These are phyloP conservation scores for Schlechtendalia chinensis DNA, from an alignment of 1,140 invertebrate species.

Conservation along the genomic window DNA sequence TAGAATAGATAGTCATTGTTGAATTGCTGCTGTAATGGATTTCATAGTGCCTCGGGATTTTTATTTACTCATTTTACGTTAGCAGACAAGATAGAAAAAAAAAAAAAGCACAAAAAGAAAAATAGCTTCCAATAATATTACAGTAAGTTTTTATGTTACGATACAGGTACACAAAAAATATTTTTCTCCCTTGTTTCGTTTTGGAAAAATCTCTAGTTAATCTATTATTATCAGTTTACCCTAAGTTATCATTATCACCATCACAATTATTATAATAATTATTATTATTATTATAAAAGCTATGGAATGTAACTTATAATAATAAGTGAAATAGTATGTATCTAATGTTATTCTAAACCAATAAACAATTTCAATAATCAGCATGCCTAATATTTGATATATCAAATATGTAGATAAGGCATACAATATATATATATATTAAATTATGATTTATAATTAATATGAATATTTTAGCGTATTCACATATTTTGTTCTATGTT, in stretches of 20 bases:
- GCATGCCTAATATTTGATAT: no score
- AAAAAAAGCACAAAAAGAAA: background rate
- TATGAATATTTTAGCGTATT: no score
- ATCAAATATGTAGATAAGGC: no score
- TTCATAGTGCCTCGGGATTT: slow-evolving; percentile 33
- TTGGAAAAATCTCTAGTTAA: background rate
- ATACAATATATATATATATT: no score
- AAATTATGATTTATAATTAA: no score
- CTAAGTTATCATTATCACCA: background rate
- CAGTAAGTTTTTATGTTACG: slow-evolving; percentile 23
- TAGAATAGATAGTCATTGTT: slow-evolving; percentile 17
- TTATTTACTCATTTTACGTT: background rate
- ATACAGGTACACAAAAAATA: slow-evolving; percentile 28
- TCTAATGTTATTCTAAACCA: no score
- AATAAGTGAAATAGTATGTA: no score
- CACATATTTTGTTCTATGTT: no score
- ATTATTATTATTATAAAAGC: background rate
- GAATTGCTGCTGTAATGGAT: slow-evolving; percentile 18
- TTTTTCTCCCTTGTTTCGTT: slow-evolving; percentile 1
- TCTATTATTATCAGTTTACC: slow-evolving; percentile 27
- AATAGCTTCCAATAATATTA: slow-evolving; percentile 15
- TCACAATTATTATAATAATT: no score
- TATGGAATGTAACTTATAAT: background rate
- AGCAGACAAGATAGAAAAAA: background rate
- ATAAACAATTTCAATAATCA: no score